A percentile compares a stretch with the other conserved stretches of the same genome.
phyloP scores from a whole-genome alignment of 2,888 invertebrate genomes.

The Falcaria lacertinaria region DNA sequence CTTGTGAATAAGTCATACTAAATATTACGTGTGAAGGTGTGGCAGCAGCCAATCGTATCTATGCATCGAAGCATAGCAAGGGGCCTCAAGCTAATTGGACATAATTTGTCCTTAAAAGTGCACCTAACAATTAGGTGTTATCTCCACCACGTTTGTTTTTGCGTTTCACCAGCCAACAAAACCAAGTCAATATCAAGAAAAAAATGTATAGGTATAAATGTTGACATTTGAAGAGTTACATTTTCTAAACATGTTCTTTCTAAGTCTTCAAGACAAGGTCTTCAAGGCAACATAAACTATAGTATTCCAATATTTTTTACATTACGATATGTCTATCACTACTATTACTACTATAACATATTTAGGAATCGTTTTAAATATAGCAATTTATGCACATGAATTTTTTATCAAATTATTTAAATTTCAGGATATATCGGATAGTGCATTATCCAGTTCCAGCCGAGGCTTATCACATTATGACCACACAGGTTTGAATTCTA shows the following conservation, averaged over 20 bases:
- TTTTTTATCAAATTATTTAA: constrained; percentile 8
- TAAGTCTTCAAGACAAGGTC: too few relatives aligned
- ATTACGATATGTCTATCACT: too few relatives aligned
- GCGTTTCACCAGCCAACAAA: too few relatives aligned
- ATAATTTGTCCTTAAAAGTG: constrained; percentile 26
- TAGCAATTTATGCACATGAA: not conserved
- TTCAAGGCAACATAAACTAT: too few relatives aligned
- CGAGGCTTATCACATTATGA: constrained; percentile 55
- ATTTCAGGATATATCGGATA: constrained; percentile 61
- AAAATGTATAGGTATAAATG: too few relatives aligned
- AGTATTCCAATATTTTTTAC: too few relatives aligned
- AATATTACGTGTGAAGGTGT: constrained; percentile 49
- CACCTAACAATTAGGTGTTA: not conserved
- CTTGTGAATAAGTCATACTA: not conserved
- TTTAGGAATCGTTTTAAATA: too few relatives aligned
- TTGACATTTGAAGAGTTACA: too few relatives aligned
- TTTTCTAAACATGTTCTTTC: too few relatives aligned
- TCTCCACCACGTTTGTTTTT: too few relatives aligned
- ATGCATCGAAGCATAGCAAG: constrained; percentile 41
- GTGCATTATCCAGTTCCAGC: constrained; percentile 49
- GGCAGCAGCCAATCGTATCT: constrained; percentile 45
- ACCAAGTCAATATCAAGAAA: too few relatives aligned
- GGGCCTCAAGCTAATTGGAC: constrained; percentile 40
- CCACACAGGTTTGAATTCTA: constrained; percentile 43
- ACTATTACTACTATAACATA: too few relatives aligned